Base-by-base conservation (phyloP, 2,797 vertebrate genomes). In the Alca torda region DNA sequence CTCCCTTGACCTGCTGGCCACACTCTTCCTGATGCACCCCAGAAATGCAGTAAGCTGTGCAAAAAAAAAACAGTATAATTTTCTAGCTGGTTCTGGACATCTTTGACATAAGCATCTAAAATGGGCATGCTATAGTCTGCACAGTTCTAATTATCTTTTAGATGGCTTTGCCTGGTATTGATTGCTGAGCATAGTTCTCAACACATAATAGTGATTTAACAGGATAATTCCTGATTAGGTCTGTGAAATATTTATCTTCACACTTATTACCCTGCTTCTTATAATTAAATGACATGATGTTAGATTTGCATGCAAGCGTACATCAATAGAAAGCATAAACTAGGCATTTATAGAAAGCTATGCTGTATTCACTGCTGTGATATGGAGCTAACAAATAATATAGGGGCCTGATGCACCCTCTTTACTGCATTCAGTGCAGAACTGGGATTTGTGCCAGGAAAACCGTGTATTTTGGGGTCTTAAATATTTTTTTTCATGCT, bases 201-300 rank as follows among this genome's bases (percentile, higher is more conserved):
- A 77, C 57, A 90, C 41, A 84, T 79, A 93, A 93, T 73, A 90
- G 79, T 91, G 92, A 92, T 96, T 97, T 96, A 78, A 95, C 92
- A 84, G 28, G 76, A 89, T 96, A 94, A 94, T 94, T 95, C 85
- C 91, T 96, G 92, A 96, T 97, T 95, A 93, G 48, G 35, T 75
- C 74, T 96, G 89, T 95, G 94, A 97, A 96, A 95, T 96, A 97
- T 87, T 96, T 97, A 69, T 92, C 79, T 95, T 84, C 76, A 91
- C 59, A 94, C 51, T 78, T 96, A 95, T 95, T 96, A 93, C 33
- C 21, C 30, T 56, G 65, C 21, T 87, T 91, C 51, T 37, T 94
- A 68, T 90, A 94, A 96, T 96, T 95, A 96, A 94, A 96, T 96
- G 77, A 80, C 88, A 95, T 64, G 33, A 80, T 94, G 79, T 78